Conservation (phyloP, 35 echinoderm and acorn worm species). For the Amphiura filiformis region DNA sequence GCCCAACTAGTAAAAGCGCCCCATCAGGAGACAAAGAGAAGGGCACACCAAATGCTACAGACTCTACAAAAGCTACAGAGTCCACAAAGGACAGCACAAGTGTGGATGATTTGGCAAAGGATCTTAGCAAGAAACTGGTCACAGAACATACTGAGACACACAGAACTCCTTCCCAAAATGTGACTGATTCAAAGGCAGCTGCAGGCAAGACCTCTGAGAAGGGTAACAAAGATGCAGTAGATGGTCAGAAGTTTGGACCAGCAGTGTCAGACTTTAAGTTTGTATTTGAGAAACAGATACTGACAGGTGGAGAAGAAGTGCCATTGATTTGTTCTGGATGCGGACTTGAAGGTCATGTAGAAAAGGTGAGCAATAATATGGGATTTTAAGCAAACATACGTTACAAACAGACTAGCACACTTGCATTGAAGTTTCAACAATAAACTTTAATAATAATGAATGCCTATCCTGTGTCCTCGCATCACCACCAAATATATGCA, state of each 20-base stretch:
- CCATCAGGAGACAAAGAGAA: neutral
- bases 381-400: no score
- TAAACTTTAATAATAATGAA: no score
- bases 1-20: neutral
- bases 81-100: neutral
- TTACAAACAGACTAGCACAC: no score
- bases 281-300: conserved; percentile 51
- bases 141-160: neutral
- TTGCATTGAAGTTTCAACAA: no score
- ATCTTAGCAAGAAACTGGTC: neutral
- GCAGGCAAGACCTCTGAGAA: neutral
- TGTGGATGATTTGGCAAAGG: neutral
- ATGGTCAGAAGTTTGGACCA: neutral
- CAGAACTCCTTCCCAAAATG: neutral
- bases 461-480: no score
- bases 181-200: neutral
- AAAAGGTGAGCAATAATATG: conserved; percentile 39
- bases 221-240: neutral
- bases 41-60: neutral
- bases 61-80: neutral
- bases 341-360: conserved; percentile 65
- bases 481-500: no score
- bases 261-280: conserved; percentile 33
- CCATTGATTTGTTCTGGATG: conserved; percentile 71
- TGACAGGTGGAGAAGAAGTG: conserved; percentile 63